These are phyloP conservation scores for Metaphire vulgaris DNA, from an alignment of 1,140 invertebrate species.

Conservation along the genomic window DNA sequence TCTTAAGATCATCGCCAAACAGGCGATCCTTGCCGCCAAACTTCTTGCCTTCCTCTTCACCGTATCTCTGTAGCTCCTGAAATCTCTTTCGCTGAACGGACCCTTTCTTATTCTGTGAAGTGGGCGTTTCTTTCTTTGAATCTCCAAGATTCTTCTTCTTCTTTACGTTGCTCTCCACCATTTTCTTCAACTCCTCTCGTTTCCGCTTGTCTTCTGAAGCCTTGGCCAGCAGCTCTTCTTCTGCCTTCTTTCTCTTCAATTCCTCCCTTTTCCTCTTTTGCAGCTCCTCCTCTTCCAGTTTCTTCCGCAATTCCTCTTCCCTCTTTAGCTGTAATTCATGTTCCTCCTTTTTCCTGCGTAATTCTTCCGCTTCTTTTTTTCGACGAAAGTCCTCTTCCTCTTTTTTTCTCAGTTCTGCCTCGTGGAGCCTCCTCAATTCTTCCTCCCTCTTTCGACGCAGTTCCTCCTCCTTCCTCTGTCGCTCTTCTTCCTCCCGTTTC, in stretches of 20 bases:
- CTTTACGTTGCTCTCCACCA: background rate
- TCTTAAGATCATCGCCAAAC: background rate
- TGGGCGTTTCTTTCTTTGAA: too few relatives aligned
- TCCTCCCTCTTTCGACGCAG: background rate
- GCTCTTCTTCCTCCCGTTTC: background rate
- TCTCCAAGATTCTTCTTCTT: background rate
- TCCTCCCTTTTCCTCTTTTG: background rate
- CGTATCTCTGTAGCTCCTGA: background rate
- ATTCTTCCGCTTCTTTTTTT: background rate
- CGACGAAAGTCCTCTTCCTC: background rate
- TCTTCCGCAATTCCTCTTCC: background rate
- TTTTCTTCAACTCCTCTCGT: background rate
- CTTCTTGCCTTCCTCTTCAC: background rate
- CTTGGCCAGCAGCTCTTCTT: background rate
- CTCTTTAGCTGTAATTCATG: background rate
- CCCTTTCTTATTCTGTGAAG: background rate
- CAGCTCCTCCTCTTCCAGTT: background rate
- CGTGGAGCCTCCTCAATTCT: background rate
- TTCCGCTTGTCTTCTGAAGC: background rate
- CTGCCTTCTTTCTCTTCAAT: background rate
- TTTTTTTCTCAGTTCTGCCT: background rate
- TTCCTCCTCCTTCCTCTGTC: background rate
- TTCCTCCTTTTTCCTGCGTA: background rate
- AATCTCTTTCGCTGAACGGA: background rate
- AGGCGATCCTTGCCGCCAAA: background rate